Conservation (phyloP, 2,113 vertebrate genomes). For the Mesembrinibis cayennensis region DNA sequence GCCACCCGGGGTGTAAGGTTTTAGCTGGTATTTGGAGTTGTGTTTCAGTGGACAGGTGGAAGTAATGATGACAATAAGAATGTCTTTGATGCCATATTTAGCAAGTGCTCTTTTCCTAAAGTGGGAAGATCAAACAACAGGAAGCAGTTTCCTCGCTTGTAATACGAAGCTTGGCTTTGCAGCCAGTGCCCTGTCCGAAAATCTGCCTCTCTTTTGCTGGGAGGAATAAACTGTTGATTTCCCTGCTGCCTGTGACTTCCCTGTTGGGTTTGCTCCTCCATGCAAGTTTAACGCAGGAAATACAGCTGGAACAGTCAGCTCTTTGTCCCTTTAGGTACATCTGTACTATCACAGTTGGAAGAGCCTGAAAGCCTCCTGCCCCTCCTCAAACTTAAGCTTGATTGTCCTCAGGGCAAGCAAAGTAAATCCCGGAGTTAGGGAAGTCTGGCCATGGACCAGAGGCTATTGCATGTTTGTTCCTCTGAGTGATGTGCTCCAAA, state of each 20-base stretch:
- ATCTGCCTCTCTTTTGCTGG: background rate
- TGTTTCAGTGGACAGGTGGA: conserved; percentile 53
- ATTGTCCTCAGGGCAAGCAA: background rate
- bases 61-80: conserved; percentile 23
- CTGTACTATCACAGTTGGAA: background rate
- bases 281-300: background rate
- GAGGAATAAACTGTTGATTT: background rate
- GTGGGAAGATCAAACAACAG: conserved; percentile 39
- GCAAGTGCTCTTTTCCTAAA: background rate
- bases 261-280: background rate
- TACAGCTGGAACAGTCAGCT: background rate
- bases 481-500: background rate
- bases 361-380: background rate
- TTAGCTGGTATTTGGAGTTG: background rate
- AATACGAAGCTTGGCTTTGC: background rate
- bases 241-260: background rate
- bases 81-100: conserved; percentile 45
- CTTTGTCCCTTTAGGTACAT: background rate
- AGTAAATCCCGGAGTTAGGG: background rate
- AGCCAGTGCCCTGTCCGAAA: background rate
- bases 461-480: background rate
- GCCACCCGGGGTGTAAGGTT: background rate
- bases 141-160: background rate
- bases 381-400: background rate
- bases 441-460: background rate